Evolutionary conservation across 1,140 invertebrate species (phyloP).

Genomic region (Battus philenor): DNA sequence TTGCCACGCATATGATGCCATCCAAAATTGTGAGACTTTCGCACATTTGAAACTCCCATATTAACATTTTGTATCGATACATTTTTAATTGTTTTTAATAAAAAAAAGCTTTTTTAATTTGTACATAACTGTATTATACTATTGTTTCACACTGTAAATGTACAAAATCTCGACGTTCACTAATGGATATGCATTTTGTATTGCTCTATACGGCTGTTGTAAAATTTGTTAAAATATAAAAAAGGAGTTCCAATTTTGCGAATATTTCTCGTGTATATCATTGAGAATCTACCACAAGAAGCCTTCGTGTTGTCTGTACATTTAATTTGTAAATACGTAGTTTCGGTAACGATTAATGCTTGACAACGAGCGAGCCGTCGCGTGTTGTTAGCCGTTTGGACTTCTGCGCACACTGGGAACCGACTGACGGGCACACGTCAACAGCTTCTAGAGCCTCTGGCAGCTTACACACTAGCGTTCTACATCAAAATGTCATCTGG

Average conservation of each 20-base stretch:
- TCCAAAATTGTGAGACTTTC: slow-evolving; percentile 32
- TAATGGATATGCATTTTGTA: too few relatives aligned
- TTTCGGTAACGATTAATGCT: slow-evolving; percentile 64
- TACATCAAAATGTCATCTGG: too few relatives aligned
- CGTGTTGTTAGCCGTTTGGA: slow-evolving; percentile 56
- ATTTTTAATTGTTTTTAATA: slow-evolving; percentile 19
- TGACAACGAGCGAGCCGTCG: slow-evolving; percentile 62
- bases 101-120: slow-evolving; percentile 39
- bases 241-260: slow-evolving; percentile 6
- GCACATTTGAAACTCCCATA: slow-evolving; percentile 37
- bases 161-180: too few relatives aligned
- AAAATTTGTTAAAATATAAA: neutral
- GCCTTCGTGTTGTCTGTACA: slow-evolving; percentile 54
- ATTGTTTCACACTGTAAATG: slow-evolving; percentile 42
- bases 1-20: slow-evolving; percentile 36
- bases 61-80: slow-evolving; percentile 7
- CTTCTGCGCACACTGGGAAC: slow-evolving; percentile 61
- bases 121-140: slow-evolving; percentile 58
- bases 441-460: neutral
- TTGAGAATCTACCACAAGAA: slow-evolving; percentile 48
- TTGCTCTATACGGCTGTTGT: neutral
- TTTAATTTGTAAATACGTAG: slow-evolving; percentile 70
- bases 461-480: slow-evolving; percentile 12
- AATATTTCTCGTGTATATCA: neutral
- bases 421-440: too few relatives aligned